Base-by-base conservation (phyloP, 1,140 invertebrate genomes). In the Rhagoletis zephyria region DNA sequence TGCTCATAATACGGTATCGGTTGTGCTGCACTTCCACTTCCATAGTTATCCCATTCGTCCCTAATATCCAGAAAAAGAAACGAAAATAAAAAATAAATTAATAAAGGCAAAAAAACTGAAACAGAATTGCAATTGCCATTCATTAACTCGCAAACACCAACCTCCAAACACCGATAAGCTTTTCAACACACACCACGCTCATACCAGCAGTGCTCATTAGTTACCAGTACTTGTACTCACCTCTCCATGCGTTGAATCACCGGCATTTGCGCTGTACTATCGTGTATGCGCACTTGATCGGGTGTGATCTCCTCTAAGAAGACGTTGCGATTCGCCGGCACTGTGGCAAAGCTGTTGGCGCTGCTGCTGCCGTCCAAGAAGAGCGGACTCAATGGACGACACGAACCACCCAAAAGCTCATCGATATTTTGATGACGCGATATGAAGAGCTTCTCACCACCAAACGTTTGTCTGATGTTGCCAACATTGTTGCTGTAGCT, bases 371-470 rank as follows among this genome's bases (percentile, higher is more conserved):
- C 19, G 86, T 89, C 60, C 85, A 88, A 85, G 56, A 95, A 95
- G 88, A 95, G 94, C 42, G 95, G 95, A 90, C 95, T 95, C 90
- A 95, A 94, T 88, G 95, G 93, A 16, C 95, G 94, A 60, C 94
- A 94, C 86, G 94, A 94, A 56, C 93, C 94, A 77, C 96, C 96
- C 77, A 97, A 93, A 90, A 97, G 94, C 90, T 97, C 96, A 90
- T 97, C 97, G 87, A 97, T 97, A 92, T 97, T 96, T 12, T 95
- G 96, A 90, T 96, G 95, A 87, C 95, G 94, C 40, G 96, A 96
- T 89, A 97, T 97, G 91, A 96, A 97, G 87, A 95, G 93, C 87
- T 81, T 91, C 92, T 65, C 92, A 90, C 59, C 90, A 90, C 85
- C 89, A 89, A 94, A 67, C 92, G 89, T 67, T 87, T 88, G 61